Evolutionary conservation across 2,888 invertebrate genomes (phyloP).

Genomic region (Hypomecis atomaria): DNA sequence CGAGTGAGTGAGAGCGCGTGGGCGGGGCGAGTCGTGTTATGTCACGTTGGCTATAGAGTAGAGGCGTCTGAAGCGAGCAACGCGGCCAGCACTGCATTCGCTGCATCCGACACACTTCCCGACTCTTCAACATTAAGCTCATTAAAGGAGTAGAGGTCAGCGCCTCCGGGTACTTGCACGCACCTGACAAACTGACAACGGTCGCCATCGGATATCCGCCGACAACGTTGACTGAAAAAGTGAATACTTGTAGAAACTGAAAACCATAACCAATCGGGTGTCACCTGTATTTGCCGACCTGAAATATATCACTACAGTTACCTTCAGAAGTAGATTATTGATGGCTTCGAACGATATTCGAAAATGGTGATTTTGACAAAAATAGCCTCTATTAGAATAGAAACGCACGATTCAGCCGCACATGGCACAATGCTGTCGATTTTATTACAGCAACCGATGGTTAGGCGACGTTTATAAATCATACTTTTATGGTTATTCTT

Average conservation of each 20-base stretch:
- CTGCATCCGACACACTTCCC: conserved; percentile 66
- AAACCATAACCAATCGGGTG: background rate
- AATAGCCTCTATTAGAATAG: conserved; percentile 57
- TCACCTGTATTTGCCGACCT: conserved; percentile 1
- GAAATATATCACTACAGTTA: background rate
- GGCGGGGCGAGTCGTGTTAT: conserved; percentile 76
- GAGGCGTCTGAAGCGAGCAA: conserved; percentile 59
- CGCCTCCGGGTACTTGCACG: conserved; percentile 25
- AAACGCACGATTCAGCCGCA: conserved; percentile 57
- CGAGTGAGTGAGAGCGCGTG: conserved; percentile 72
- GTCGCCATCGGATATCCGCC: background rate
- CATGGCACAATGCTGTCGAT: conserved; percentile 62
- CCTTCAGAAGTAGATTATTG: conserved; percentile 8
- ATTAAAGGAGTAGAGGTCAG: conserved; percentile 60
- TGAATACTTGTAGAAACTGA: background rate
- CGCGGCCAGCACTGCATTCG: conserved; percentile 66
- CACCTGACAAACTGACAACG: conserved; percentile 1
- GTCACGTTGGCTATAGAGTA: conserved; percentile 73
- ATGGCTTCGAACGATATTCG: conserved; percentile 1
- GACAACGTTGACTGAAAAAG: background rate
- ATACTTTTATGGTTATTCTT: conserved; percentile 75
- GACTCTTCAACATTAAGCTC: conserved; percentile 68
- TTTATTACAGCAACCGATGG: conserved; percentile 69
- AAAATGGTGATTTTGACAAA: conserved; percentile 41
- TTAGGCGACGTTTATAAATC: conserved; percentile 76